These are phyloP conservation scores for Falco cherrug DNA, from an alignment of 2,797 vertebrate genomes.

Conservation along the genomic window DNA sequence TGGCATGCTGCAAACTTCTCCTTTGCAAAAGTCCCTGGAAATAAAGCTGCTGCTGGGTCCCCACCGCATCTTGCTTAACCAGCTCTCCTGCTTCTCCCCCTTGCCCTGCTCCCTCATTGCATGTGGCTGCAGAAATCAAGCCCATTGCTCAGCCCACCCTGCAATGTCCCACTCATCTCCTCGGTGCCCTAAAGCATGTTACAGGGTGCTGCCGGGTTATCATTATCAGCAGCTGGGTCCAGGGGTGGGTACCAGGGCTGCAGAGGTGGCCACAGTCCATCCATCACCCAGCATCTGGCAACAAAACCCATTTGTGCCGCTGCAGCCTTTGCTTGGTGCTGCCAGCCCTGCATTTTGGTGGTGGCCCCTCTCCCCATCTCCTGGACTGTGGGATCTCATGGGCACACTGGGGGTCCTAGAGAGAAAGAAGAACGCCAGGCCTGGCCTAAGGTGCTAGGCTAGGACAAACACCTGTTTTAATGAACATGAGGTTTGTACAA, in stretches of 20 bases:
- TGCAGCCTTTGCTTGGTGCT: background rate
- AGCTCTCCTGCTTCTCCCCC: background rate
- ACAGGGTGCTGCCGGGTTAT: rapidly evolving
- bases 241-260: background rate
- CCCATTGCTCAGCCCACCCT: rapidly evolving
- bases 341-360: rapidly evolving
- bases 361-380: background rate
- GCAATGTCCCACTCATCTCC: rapidly evolving
- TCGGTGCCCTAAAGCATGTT: rapidly evolving
- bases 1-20: background rate
- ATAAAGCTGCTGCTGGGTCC: rapidly evolving
- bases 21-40: background rate
- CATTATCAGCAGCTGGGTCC: rapidly evolving
- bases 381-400: background rate
- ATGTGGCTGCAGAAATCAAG: background rate
- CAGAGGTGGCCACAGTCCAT: background rate
- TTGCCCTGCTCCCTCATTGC: rapidly evolving
- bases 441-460: background rate
- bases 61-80: rapidly evolving
- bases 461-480: background rate
- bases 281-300: background rate
- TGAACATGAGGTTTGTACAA: background rate
- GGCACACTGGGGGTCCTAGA: rapidly evolving
- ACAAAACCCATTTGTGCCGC: background rate
- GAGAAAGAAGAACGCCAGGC: background rate